phyloP scores from a whole-genome alignment of 2,113 vertebrate species.

The Colius striatus region DNA sequence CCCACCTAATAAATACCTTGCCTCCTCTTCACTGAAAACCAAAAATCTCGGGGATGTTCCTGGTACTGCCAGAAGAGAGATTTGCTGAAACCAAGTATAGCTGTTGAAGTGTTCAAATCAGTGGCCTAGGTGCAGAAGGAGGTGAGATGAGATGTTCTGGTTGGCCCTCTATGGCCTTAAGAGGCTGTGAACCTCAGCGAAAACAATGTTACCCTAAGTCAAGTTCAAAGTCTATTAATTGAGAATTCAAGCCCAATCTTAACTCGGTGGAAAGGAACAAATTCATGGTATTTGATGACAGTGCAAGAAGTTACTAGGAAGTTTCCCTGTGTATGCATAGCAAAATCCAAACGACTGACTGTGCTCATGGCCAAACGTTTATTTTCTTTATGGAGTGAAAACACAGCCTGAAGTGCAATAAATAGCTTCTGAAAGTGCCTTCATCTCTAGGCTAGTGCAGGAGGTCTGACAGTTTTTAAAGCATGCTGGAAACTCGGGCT shows the following conservation, averaged over 20 bases:
- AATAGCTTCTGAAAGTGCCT: conserved; percentile 22
- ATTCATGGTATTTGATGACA: conserved; percentile 64
- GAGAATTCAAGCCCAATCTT: conserved; percentile 18
- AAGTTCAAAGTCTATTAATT: conserved; percentile 44
- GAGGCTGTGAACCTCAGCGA: conserved; percentile 34
- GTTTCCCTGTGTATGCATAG: neutral
- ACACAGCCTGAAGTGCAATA: conserved; percentile 8
- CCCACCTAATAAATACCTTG: neutral
- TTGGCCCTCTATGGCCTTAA: conserved; percentile 9
- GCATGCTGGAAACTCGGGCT: neutral
- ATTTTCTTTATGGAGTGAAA: conserved; percentile 48
- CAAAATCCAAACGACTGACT: conserved; percentile 38
- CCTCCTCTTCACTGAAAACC: neutral
- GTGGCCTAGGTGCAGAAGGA: neutral
- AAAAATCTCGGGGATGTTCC: neutral
- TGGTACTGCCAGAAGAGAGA: neutral
- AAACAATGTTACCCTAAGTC: conserved; percentile 53
- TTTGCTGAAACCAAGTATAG: neutral
- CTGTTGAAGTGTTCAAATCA: neutral
- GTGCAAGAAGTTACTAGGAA: conserved; percentile 36
- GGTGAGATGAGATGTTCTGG: conserved; percentile 1
- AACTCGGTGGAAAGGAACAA: conserved; percentile 24
- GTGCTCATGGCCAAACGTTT: neutral
- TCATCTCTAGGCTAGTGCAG: neutral
- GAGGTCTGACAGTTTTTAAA: neutral